Conservation (phyloP, 2,888 invertebrate species). For the Chouioia cunea region DNA sequence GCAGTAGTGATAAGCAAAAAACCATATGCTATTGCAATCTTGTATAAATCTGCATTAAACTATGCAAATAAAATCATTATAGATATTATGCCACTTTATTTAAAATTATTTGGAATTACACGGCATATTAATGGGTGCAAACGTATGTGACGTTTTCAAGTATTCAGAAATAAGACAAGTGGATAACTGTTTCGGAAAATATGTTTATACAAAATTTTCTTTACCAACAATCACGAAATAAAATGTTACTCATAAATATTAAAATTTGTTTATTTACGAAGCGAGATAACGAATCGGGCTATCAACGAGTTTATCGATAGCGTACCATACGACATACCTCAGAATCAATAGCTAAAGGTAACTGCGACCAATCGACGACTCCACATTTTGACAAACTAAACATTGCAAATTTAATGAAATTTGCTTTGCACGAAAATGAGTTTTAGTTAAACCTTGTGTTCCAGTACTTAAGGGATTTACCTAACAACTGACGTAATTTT, state of each 20-base stretch:
- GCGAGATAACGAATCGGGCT: too few relatives aligned
- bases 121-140: background rate
- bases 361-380: too few relatives aligned
- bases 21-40: conserved; percentile 34
- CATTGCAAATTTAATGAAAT: too few relatives aligned
- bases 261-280: background rate
- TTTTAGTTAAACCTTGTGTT: too few relatives aligned
- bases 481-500: too few relatives aligned
- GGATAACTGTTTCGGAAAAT: background rate
- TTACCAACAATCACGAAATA: conserved; percentile 34
- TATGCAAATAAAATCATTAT: conserved; percentile 33
- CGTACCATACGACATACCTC: too few relatives aligned
- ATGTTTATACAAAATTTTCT: conserved; percentile 17
- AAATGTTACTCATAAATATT: conserved; percentile 31
- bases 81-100: conserved; percentile 20
- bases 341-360: too few relatives aligned
- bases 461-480: too few relatives aligned
- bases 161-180: background rate
- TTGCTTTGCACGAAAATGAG: too few relatives aligned
- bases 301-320: too few relatives aligned
- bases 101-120: background rate
- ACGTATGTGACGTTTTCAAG: conserved; percentile 5
- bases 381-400: too few relatives aligned
- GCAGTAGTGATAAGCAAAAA: conserved; percentile 33
- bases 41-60: conserved; percentile 43